phyloP scores from a whole-genome alignment of 1,140 invertebrate species.

The Aphis craccivora region DNA sequence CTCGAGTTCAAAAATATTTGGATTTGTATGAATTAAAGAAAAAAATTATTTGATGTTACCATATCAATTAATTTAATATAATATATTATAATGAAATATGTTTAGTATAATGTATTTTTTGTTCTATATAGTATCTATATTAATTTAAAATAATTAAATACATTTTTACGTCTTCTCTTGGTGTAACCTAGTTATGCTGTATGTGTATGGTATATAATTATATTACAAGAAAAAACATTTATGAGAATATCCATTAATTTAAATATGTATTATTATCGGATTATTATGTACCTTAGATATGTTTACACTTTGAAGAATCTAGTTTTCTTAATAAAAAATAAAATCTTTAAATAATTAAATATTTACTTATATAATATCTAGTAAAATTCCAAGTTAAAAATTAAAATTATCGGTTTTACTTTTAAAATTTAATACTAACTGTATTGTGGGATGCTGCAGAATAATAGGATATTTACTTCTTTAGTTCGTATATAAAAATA shows the following conservation, averaged over 20 bases:
- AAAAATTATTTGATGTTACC: background rate
- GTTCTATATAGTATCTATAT: background rate
- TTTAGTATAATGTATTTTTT: background rate
- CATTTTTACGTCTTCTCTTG: background rate
- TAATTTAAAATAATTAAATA: background rate
- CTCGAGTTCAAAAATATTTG: background rate
- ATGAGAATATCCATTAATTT: background rate
- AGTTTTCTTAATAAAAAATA: background rate
- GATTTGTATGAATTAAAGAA: background rate
- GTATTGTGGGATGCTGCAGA: background rate
- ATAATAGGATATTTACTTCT: background rate
- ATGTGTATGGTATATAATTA: background rate
- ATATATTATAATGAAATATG: background rate
- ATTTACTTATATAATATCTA: background rate
- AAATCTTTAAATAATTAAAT: background rate
- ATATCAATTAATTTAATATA: background rate
- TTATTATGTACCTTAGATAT: background rate
- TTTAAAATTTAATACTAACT: background rate
- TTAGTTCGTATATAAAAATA: background rate
- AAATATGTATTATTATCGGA: background rate
- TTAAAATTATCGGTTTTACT: background rate
- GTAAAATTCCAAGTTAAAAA: background rate
- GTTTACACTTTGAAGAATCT: background rate
- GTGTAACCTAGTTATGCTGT: background rate
- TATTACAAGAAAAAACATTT: background rate